phyloP scores from a whole-genome alignment of 2,113 vertebrate genomes.

The Seriola quinqueradiata region DNA sequence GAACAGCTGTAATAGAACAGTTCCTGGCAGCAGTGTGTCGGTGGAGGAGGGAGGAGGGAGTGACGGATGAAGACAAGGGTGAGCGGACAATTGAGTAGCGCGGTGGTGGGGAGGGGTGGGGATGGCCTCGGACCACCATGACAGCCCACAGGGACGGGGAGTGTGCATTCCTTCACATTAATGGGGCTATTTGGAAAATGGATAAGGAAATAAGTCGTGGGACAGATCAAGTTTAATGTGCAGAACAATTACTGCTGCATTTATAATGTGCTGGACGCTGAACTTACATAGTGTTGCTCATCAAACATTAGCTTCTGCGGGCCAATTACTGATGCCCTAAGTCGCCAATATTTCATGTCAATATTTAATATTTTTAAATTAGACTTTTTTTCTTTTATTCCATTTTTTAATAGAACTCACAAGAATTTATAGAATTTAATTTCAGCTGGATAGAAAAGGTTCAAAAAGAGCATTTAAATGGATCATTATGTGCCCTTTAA shows the following conservation, averaged over 20 bases:
- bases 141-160: slow-evolving; percentile 34
- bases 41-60: background rate
- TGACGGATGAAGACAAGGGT: slow-evolving; percentile 22
- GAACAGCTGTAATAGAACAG: slow-evolving; percentile 60
- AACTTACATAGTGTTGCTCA: background rate
- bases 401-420: background rate
- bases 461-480: background rate
- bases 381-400: background rate
- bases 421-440: background rate
- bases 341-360: background rate
- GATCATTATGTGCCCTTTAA: background rate
- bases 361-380: background rate
- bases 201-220: slow-evolving; percentile 29
- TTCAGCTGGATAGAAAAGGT: background rate
- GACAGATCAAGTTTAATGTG: slow-evolving; percentile 34
- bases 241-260: slow-evolving; percentile 22
- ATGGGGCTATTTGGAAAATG: slow-evolving; percentile 46
- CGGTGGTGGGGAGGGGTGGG: background rate
- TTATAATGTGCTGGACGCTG: background rate
- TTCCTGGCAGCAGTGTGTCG: slow-evolving; percentile 24
- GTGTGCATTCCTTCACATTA: slow-evolving; percentile 47
- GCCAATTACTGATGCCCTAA: background rate
- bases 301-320: background rate
- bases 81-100: slow-evolving; percentile 11
- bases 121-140: slow-evolving; percentile 54